Conservation (phyloP, 2,797 vertebrate species). For the Aselliscus stoliczkanus region DNA sequence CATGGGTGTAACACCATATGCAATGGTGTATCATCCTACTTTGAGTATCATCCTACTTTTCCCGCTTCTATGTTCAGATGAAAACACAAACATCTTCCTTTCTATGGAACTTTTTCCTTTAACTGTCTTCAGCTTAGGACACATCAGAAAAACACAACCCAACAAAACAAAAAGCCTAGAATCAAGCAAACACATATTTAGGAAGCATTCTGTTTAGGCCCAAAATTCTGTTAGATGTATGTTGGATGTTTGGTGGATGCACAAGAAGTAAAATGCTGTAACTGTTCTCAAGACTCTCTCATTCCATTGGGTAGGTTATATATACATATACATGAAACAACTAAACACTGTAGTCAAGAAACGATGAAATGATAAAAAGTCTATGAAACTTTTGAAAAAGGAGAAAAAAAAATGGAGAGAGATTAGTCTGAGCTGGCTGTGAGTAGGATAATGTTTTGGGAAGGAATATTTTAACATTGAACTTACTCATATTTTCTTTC, state of each 20-base stretch:
- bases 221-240: not conserved
- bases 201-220: not conserved
- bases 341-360: not conserved
- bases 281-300: not conserved
- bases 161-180: not conserved
- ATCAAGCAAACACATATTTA: not conserved
- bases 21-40: not conserved
- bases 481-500: not conserved
- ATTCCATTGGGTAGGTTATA: not conserved
- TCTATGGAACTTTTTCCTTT: not conserved
- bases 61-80: not conserved
- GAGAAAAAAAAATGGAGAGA: not conserved
- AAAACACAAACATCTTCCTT: not conserved
- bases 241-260: not conserved
- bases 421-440: not conserved
- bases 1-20: rapidly evolving
- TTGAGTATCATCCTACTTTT: not conserved
- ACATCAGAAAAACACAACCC: not conserved
- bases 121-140: not conserved
- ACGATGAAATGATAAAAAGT: not conserved
- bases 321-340: not conserved
- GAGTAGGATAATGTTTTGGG: not conserved
- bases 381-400: not conserved
- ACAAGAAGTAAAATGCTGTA: not conserved
- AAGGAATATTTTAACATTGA: not conserved